phyloP scores from a whole-genome alignment of 1,140 invertebrate genomes.

The Muscidifurax raptorellus region DNA sequence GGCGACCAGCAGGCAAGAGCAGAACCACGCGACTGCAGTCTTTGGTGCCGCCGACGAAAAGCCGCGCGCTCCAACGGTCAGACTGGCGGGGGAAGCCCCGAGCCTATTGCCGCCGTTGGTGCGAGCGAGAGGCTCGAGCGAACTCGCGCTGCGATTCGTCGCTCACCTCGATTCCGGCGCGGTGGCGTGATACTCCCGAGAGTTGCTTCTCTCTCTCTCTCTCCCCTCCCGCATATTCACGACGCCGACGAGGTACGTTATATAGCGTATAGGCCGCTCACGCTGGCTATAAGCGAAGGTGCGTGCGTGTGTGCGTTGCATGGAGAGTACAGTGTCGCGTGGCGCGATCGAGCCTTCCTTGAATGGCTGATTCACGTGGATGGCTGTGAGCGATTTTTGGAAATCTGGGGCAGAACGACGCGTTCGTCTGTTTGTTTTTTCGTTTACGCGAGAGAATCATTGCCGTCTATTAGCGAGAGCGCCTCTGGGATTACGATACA shows the following conservation, averaged over 20 bases:
- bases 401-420: not conserved
- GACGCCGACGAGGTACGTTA: not conserved
- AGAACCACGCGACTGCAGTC: conserved; percentile 47
- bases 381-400: not conserved
- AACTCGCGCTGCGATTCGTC: conserved; percentile 42
- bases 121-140: conserved; percentile 21
- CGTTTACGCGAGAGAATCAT: too few relatives aligned
- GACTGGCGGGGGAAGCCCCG: not conserved
- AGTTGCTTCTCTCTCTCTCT: not conserved
- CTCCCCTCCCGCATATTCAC: not conserved
- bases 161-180: conserved; percentile 36
- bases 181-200: conserved; percentile 47
- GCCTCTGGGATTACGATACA: too few relatives aligned
- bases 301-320: too few relatives aligned
- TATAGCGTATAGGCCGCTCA: too few relatives aligned
- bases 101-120: not conserved
- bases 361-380: conserved; percentile 25
- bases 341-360: conserved; percentile 17
- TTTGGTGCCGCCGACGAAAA: conserved; percentile 22
- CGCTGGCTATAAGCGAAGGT: too few relatives aligned
- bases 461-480: too few relatives aligned
- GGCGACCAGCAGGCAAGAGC: not conserved
- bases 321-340: too few relatives aligned
- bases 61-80: conserved; percentile 37
- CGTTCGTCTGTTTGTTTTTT: too few relatives aligned